A percentile compares a stretch with the other conserved stretches of the same genome.
Evolutionary conservation across 2,888 invertebrate genomes (phyloP).

Genomic region (Hydrotaea cyrtoneurina): DNA sequence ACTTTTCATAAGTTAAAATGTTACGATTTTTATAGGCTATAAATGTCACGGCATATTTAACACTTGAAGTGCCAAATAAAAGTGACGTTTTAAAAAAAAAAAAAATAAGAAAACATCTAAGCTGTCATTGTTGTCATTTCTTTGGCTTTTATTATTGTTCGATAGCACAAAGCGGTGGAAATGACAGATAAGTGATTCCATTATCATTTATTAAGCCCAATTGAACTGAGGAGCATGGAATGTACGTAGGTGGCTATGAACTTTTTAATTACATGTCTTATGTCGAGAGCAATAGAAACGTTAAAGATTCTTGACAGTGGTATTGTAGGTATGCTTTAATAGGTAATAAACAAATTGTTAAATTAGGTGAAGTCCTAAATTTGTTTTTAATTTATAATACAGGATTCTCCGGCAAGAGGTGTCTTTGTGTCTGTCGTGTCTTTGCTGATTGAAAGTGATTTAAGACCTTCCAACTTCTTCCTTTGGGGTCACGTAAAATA

Average conservation of each 20-base stretch:
- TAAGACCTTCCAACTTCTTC: too few species aligned
- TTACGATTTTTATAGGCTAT: slow-evolving; percentile 68
- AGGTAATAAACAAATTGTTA: too few species aligned
- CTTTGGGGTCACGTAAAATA: too few species aligned
- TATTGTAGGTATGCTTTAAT: too few species aligned
- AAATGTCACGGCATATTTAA: slow-evolving; percentile 71
- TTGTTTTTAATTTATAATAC: too few species aligned
- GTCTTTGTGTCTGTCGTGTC: too few species aligned
- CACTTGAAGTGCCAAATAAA: slow-evolving; percentile 68
- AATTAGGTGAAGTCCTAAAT: too few species aligned
- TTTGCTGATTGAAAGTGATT: too few species aligned
- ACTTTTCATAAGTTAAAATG: slow-evolving; percentile 62
- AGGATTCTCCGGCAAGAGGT: too few species aligned
- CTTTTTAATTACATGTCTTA: slow-evolving; percentile 61
- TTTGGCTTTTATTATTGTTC: slow-evolving; percentile 32
- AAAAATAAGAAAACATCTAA: slow-evolving; percentile 21
- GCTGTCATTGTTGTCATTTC: slow-evolving; percentile 36
- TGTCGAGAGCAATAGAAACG: background rate
- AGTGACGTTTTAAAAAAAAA: slow-evolving; percentile 49
- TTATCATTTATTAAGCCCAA: slow-evolving; percentile 38
- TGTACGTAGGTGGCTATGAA: background rate
- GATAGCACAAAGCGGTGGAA: background rate
- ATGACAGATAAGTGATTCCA: slow-evolving; percentile 4
- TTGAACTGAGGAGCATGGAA: slow-evolving; percentile 39
- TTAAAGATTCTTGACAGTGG: background rate